Conservation (phyloP, 2,888 invertebrate species). For the Eupithecia subfuscata region DNA sequence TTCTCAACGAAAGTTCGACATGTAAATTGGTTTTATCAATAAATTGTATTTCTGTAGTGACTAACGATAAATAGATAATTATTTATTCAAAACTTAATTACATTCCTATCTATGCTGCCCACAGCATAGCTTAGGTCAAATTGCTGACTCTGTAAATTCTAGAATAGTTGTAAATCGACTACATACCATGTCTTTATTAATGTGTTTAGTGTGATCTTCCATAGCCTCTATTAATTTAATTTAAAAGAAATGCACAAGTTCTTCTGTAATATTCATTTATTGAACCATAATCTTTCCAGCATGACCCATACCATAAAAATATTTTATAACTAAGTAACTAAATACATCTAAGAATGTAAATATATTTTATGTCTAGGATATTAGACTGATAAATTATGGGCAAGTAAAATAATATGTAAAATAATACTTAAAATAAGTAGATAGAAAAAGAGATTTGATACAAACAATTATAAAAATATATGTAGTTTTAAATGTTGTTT, state of each 20-base stretch:
- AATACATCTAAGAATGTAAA: conserved; percentile 27
- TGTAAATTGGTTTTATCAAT: too few species aligned
- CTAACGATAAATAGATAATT: background rate
- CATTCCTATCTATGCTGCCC: background rate
- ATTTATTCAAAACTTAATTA: background rate
- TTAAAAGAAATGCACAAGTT: conserved; percentile 27
- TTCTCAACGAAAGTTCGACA: too few species aligned
- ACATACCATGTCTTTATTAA: background rate
- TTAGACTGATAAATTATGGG: conserved; percentile 14
- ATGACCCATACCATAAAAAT: conserved; percentile 50
- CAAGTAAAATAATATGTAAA: too few species aligned
- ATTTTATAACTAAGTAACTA: conserved; percentile 37
- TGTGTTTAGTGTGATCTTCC: background rate
- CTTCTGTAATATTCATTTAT: conserved; percentile 54
- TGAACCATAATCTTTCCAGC: conserved; percentile 45
- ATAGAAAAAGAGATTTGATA: background rate
- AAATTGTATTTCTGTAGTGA: background rate
- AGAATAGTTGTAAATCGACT: background rate
- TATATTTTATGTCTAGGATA: conserved; percentile 31
- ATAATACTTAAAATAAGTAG: background rate
- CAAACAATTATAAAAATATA: background rate
- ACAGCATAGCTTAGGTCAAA: background rate
- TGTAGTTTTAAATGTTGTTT: background rate
- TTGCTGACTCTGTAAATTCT: background rate
- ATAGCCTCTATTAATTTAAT: too few species aligned